Percentiles rank a stretch among this genome's conserved stretches.
phyloP scores from a whole-genome alignment of 1,140 invertebrate genomes.

The Anoplolepis gracilipes region DNA sequence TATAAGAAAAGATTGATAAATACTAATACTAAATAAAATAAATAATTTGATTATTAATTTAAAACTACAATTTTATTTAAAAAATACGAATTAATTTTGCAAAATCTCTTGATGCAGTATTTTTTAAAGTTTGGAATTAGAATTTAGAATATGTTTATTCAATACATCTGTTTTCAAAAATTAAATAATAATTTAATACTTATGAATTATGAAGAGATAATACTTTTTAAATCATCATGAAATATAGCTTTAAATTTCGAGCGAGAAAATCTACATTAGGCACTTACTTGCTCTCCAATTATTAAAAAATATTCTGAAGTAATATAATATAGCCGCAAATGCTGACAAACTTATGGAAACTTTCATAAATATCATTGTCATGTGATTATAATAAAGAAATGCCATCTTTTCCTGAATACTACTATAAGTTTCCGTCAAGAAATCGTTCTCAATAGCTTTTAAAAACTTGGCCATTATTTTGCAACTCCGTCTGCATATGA shows the following conservation, averaged over 20 bases:
- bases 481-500: not conserved
- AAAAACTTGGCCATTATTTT: slow-evolving; percentile 18
- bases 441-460: slow-evolving; percentile 11
- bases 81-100: no score
- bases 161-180: no score
- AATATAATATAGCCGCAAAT: not conserved
- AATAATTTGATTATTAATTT: no score
- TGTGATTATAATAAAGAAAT: slow-evolving; percentile 12
- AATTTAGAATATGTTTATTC: no score
- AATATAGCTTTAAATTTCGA: not conserved
- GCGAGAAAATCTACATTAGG: not conserved
- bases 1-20: no score
- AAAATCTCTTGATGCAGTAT: no score
- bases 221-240: not conserved
- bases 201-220: no score
- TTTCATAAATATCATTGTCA: not conserved
- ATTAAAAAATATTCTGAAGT: not conserved
- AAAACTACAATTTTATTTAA: no score
- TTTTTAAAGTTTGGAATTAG: no score
- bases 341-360: not conserved
- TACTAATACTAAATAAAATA: no score
- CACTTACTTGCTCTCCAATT: slow-evolving; percentile 32
- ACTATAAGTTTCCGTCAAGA: not conserved
- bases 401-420: slow-evolving; percentile 13
- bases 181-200: no score